Base-by-base conservation (phyloP, 2,888 invertebrate species). In the Adineta ricciae region DNA sequence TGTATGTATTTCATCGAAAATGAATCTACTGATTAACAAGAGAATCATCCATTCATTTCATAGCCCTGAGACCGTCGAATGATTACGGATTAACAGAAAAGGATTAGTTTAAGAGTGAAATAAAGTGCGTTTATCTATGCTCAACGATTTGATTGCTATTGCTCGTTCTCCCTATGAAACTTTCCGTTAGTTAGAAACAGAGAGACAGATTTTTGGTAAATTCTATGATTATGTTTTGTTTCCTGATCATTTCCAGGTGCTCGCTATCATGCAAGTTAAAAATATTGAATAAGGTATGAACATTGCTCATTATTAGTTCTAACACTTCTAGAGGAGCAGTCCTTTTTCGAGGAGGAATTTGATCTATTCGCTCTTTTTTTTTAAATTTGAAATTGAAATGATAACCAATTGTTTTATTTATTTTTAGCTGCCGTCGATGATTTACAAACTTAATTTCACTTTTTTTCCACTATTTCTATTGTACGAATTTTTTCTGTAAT, bases 1-100 rank as follows among this genome's bases (percentile, higher is more conserved):
- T 83, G 85, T 85, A 85, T n/a, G 38, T 41, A 52, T 41, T n/a
- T 38, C 7, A 41, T n/a, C 24, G 38, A 11, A n/a, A 27, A 27
- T 11, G 9, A 24, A 11, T 64, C 5, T 11, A 3, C 7, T 64
- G 5, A n/a, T 5, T 64, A 64, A 24, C 27, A 27, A 27, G 2
- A 8, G 27, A 64, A 50, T 21, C 21, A 52, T 3, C 19, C 11
- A 46, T 3, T 32, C 11, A 46, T 64, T 32, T 64, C 32, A 64
- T 64, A 64, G 64, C 27, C 16, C 27, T 32, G 64, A 32, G 14
- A 32, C 16, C 14, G 19, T 64, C 32, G 64, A 7, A 64, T 64
- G 32, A 64, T 32, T 32, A 27, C 27, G 32, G 32, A 32, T 64
- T 64, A 64, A 0, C 7, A 4, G 64, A 64, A 32, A 32, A 32